Base-by-base conservation (phyloP, 2,797 vertebrate species). In the Margarornis squamiger region DNA sequence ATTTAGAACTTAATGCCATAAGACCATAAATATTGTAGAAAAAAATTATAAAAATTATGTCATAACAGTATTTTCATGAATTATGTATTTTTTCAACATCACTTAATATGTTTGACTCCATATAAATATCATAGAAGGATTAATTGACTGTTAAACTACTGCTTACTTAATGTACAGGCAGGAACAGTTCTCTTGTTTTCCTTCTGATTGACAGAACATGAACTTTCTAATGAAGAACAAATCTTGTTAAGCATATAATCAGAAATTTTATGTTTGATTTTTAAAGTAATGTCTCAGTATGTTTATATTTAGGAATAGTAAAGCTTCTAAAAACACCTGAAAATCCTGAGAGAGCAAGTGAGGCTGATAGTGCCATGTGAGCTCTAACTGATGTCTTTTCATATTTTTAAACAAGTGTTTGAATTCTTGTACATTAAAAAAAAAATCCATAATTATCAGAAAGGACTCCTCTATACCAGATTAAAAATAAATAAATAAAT, bases 101-200 rank as follows among this genome's bases (percentile, higher is more conserved):
- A 41, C 11, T 88, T 83, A 55, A 77, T 65, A 77, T 57, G 13
- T 91, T 88, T 93, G 39, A 70, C 39, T 67, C 54, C 29, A 72
- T 75, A 39, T 86, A 81, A 91, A 86, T 90, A 88, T 26, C 55
- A 75, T n/a, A 46, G 81, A 74, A 88, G 48, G 30, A 93, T 86
- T 88, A 84, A 93, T 8, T 86, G 49, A 77, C 58, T 84, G 55
- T 63, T 89, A 75, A 90, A 83, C 29, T 75, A 26, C 15, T 78
- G 10, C 17, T 66, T 83, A 22, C n/a, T 66, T 90, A 73, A 79
- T 76, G 32, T 63, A 59, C 9, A 84, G 36, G 20, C 26, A 84
- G 58, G 34, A 92, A 57, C 34, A 78, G 55, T 78, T 90, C 23
- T 88, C n/a, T 76, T 66, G 15, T 66, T 84, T 95, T 58, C n/a